These are phyloP conservation scores for Lytechinus pictus DNA, from an alignment of 35 echinoderm and acorn worm genomes.

Conservation along the genomic window DNA sequence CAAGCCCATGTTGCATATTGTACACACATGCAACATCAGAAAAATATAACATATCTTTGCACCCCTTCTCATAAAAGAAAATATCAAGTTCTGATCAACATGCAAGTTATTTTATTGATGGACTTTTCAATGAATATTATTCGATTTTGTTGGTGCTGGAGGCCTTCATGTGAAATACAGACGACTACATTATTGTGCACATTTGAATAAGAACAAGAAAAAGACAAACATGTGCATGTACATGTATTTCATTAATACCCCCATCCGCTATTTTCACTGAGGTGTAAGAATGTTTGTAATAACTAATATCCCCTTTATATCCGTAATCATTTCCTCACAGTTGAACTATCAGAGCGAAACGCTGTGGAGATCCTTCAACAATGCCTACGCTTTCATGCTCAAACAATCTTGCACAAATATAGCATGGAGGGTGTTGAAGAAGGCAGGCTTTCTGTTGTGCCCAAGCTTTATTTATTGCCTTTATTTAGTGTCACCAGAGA, in stretches of 20 bases:
- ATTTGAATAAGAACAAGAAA: too few relatives aligned
- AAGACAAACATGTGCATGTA: too few relatives aligned
- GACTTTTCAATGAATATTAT: too few relatives aligned
- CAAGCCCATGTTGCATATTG: too few relatives aligned
- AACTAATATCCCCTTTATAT: background rate
- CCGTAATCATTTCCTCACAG: background rate
- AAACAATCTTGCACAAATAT: constrained; percentile 5
- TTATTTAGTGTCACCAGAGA: constrained; percentile 12
- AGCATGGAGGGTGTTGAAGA: constrained; percentile 9
- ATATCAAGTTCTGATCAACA: too few relatives aligned
- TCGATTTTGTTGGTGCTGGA: too few relatives aligned
- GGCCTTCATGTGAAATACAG: too few relatives aligned
- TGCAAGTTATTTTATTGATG: too few relatives aligned
- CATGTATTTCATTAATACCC: background rate
- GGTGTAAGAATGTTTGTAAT: background rate
- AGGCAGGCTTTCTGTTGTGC: constrained; percentile 6
- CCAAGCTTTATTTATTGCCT: constrained; percentile 32
- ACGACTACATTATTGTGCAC: too few relatives aligned
- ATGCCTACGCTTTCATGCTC: background rate
- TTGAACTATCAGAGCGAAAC: background rate
- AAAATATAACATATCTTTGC: too few relatives aligned
- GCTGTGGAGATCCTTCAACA: background rate
- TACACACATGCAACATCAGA: too few relatives aligned
- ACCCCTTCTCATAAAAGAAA: too few relatives aligned
- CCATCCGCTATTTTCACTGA: background rate